Evolutionary conservation across 2,797 vertebrate genomes (phyloP).

Genomic region (Pempheris klunzingeri): DNA sequence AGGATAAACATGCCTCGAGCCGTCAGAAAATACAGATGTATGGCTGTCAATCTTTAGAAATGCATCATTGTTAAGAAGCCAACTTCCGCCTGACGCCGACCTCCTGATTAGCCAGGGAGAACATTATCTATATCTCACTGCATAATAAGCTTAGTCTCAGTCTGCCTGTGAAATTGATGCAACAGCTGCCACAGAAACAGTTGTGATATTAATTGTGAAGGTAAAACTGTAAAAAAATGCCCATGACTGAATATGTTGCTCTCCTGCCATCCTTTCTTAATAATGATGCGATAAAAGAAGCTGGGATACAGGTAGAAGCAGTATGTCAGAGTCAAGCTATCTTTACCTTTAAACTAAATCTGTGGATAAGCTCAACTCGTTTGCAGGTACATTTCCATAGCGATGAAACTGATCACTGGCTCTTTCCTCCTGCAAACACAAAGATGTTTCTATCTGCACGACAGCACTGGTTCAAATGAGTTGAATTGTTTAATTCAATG

Average conservation of each 20-base stretch:
- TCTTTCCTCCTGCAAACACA: background rate
- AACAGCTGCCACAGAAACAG: too few species aligned
- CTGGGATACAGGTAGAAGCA: background rate
- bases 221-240: too few species aligned
- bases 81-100: too few species aligned
- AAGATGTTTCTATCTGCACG: background rate
- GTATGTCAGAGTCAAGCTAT: background rate
- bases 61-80: too few species aligned
- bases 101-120: too few species aligned
- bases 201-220: too few species aligned
- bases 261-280: background rate
- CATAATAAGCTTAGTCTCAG: too few species aligned
- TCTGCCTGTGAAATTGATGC: too few species aligned
- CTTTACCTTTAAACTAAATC: background rate
- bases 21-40: too few species aligned
- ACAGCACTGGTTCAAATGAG: background rate
- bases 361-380: background rate
- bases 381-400: background rate
- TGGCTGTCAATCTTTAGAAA: background rate
- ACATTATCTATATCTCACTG: too few species aligned
- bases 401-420: background rate
- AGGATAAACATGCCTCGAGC: too few species aligned
- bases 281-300: background rate
- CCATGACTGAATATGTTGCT: too few species aligned
- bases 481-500: slow-evolving; percentile 27